These are phyloP conservation scores for Egretta garzetta DNA, from an alignment of 2,113 vertebrate species.

Conservation along the genomic window DNA sequence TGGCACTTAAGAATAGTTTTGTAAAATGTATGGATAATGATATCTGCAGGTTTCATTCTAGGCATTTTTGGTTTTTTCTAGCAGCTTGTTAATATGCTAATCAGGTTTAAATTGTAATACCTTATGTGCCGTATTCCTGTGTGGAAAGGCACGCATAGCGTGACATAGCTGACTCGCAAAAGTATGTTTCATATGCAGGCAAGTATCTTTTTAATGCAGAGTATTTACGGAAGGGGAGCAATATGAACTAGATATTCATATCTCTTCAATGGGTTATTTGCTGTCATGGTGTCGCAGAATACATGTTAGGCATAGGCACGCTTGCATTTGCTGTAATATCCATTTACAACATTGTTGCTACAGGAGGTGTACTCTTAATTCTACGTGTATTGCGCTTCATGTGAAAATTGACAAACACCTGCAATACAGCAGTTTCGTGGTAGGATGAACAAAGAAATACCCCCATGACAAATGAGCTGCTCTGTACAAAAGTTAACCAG, in stretches of 20 bases:
- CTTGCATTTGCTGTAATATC: background rate
- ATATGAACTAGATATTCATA: background rate
- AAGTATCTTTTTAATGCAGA: background rate
- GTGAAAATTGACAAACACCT: background rate
- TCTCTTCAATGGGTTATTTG: background rate
- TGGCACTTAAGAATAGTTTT: background rate
- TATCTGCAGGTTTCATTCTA: background rate
- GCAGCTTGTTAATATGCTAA: background rate
- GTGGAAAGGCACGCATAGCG: background rate
- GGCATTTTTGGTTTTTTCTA: background rate
- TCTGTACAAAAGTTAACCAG: background rate
- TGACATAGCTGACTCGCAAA: background rate
- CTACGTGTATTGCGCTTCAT: background rate
- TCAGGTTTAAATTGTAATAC: background rate
- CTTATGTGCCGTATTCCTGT: background rate
- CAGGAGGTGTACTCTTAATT: background rate
- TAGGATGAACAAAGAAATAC: background rate
- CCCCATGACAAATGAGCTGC: background rate
- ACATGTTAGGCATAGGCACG: background rate
- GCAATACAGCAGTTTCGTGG: background rate
- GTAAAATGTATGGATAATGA: background rate
- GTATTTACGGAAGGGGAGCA: background rate
- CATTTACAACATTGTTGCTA: background rate
- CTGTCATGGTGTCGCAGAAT: background rate
- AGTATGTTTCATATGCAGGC: background rate